Evolutionary conservation across 2,888 invertebrate species (phyloP).

Genomic region (Chymomyza caudatula): DNA sequence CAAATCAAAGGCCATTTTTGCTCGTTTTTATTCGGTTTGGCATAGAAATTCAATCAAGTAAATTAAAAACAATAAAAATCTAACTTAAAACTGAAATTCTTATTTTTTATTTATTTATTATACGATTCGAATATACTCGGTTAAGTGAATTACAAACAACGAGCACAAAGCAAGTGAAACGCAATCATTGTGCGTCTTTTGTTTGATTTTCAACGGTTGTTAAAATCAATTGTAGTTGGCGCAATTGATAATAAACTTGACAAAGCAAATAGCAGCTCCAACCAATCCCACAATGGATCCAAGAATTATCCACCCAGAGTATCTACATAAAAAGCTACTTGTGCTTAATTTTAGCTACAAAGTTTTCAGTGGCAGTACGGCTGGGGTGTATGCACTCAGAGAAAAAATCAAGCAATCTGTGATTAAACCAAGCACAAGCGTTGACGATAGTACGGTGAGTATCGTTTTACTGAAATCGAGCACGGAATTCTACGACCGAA

Average conservation of each 20-base stretch:
- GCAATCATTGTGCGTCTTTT: constrained; percentile 46
- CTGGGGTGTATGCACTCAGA: no score
- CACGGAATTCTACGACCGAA: no score
- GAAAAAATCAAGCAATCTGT: no score
- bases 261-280: not conserved
- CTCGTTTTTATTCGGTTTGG: constrained; percentile 3
- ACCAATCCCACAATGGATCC: not conserved
- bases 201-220: constrained; percentile 52
- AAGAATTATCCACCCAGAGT: not conserved
- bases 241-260: constrained; percentile 57
- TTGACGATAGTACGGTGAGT: no score
- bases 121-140: not conserved
- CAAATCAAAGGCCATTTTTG: not conserved
- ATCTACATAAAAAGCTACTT: constrained; percentile 69
- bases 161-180: constrained; percentile 23
- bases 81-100: not conserved
- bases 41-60: constrained; percentile 61
- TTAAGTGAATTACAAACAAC: constrained; percentile 2
- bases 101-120: not conserved
- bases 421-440: no score
- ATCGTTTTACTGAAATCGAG: no score
- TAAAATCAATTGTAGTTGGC: constrained; percentile 49
- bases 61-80: constrained; percentile 66
- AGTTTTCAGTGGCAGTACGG: not conserved
- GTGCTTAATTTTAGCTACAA: constrained; percentile 37